phyloP scores from a whole-genome alignment of 2,888 invertebrate species.

The Brachynemurus nebulosus region DNA sequence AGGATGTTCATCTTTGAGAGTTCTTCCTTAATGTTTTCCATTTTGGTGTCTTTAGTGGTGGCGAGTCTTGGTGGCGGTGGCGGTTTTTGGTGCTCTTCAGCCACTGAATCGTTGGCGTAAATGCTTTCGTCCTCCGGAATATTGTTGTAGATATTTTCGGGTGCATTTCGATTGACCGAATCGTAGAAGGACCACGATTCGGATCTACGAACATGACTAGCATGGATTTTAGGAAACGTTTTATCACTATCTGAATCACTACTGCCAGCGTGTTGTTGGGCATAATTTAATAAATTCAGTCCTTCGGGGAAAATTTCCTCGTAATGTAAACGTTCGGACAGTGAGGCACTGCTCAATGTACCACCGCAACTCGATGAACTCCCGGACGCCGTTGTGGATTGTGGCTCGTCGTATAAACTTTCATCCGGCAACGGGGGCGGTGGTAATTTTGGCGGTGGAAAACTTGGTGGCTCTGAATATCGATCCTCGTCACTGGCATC shows the following conservation, averaged over 20 bases:
- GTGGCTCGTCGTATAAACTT: conserved; percentile 39
- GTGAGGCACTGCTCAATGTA: conserved; percentile 22
- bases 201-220: conserved; percentile 29
- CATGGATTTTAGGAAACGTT: conserved; percentile 21
- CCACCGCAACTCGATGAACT: conserved; percentile 28
- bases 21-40: conserved; percentile 6
- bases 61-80: conserved; percentile 18
- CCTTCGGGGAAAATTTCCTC: conserved; percentile 33
- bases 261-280: conserved; percentile 23
- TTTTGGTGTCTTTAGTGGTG: conserved; percentile 1
- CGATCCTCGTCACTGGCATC: conserved; percentile 22
- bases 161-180: conserved; percentile 17
- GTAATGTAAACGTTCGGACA: conserved; percentile 21
- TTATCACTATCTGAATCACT: conserved; percentile 23
- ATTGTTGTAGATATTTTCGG: conserved; percentile 22
- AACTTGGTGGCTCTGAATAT: conserved; percentile 22
- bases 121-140: conserved; percentile 24
- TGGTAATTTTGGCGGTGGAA: conserved; percentile 42
- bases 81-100: conserved; percentile 17
- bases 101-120: conserved; percentile 17
- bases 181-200: conserved; percentile 41
- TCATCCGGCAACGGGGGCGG: conserved; percentile 44
- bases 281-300: conserved; percentile 22
- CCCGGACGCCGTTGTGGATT: conserved; percentile 30
- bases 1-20: conserved; percentile 3